phyloP scores from a whole-genome alignment of 2,888 invertebrate genomes.

The Limenitis camilla region DNA sequence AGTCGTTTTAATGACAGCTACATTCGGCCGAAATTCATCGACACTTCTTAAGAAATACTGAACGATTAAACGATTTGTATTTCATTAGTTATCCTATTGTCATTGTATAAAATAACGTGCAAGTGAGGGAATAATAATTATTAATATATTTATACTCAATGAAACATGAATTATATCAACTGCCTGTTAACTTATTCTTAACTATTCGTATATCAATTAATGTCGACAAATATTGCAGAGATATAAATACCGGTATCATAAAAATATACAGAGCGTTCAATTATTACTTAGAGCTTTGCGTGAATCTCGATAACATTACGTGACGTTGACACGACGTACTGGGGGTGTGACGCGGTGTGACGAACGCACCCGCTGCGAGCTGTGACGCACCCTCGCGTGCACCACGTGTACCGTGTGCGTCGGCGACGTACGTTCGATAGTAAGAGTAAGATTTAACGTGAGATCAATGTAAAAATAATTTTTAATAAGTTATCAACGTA shows the following conservation, averaged over 20 bases:
- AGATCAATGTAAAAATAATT: background rate
- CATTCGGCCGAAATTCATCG: too few relatives aligned
- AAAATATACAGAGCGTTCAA: slow-evolving; percentile 14
- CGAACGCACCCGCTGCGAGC: slow-evolving; percentile 34
- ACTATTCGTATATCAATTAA: background rate
- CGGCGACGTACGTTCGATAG: slow-evolving; percentile 9
- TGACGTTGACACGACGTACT: slow-evolving; percentile 21
- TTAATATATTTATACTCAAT: too few relatives aligned
- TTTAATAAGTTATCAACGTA: background rate
- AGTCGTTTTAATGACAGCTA: too few relatives aligned
- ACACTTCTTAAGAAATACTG: too few relatives aligned
- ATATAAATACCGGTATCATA: background rate
- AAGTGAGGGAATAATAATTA: too few relatives aligned
- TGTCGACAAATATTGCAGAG: background rate
- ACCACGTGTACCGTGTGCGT: slow-evolving; percentile 1
- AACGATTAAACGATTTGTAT: too few relatives aligned
- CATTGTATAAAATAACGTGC: too few relatives aligned
- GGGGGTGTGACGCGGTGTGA: slow-evolving; percentile 36
- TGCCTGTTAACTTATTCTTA: too few relatives aligned
- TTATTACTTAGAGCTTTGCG: slow-evolving; percentile 29
- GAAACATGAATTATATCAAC: too few relatives aligned
- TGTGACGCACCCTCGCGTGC: slow-evolving; percentile 40
- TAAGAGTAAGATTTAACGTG: slow-evolving; percentile 23
- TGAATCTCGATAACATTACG: slow-evolving; percentile 27
- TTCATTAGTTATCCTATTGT: too few relatives aligned